Evolutionary conservation across 2,797 vertebrate genomes (phyloP), one percentile per base, ranked within the genome.

Genomic region (Glossophaga mutica): DNA sequence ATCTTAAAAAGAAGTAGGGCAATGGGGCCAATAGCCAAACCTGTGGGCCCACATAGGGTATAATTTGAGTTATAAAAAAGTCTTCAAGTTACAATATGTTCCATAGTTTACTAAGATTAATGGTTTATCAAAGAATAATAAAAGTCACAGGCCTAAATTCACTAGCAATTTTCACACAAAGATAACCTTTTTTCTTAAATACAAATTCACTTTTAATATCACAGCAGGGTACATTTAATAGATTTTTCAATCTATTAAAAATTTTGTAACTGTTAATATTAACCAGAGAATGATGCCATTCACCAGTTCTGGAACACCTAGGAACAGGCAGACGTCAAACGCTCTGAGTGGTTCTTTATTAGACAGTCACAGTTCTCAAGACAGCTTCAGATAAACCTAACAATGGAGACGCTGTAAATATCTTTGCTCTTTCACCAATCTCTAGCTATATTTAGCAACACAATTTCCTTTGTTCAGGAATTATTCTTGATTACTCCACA

Each of bases 351-450:
- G 71, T 39, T 95, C 95, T 97, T 96, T 96, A 94, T 96, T 57
- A 90, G 81, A 89, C 71, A 90, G 76, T 83, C 91, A 85, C 37
- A 74, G 24, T 93, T 94, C 90, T 88, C 84, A 94, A 97, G 96
- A 96, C 87, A 96, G 96, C 90, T 95, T 96, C 85, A 76, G 84
- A 90, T 76, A 97, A 92, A 96, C 78, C 90, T 84, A 94, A 96
- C 92, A 96, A 94, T 96, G 76, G 94, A 94, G 93, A 95, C 71
- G 93, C 94, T 88, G 95, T 96, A 94, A 98, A 96, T 94, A 98
- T 39, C 85, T 70, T 81, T 83, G 81, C 87, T 97, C 91, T 94
- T 95, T 90, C 57, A 50, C 83, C 90, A 94, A 59, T 94, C 76
- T 91, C 73, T 48, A 52, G 46, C 90, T 97, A 95, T 94, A 91